Evolutionary conservation across 2,797 vertebrate genomes (phyloP).

Genomic region (Halcyon leucocephala): DNA sequence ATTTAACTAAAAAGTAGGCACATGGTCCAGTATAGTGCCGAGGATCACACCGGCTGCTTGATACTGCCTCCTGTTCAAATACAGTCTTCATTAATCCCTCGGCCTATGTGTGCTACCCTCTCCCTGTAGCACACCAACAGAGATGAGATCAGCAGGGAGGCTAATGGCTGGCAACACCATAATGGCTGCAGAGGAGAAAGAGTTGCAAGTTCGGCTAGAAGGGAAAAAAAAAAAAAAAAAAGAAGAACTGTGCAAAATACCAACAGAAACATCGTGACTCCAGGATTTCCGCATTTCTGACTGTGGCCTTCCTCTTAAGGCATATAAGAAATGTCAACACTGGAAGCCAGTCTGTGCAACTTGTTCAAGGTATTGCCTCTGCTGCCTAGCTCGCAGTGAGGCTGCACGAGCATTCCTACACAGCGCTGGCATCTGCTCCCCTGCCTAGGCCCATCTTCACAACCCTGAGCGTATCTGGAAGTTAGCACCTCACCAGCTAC

Average conservation of each 20-base stretch:
- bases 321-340: fast-evolving
- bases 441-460: background rate
- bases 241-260: background rate
- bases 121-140: background rate
- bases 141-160: background rate
- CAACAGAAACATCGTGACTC: background rate
- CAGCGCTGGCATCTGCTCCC: background rate
- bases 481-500: background rate
- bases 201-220: background rate
- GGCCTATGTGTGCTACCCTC: background rate
- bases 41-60: background rate
- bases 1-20: background rate
- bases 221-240: background rate
- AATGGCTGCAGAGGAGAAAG: background rate
- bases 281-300: background rate
- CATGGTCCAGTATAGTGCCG: background rate
- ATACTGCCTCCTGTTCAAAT: background rate
- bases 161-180: background rate
- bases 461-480: background rate
- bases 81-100: background rate
- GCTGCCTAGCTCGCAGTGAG: background rate
- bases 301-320: background rate
- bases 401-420: fast-evolving
- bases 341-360: background rate
- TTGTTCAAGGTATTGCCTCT: background rate